A percentile compares a stretch with the other conserved stretches of the same genome.
Conservation (phyloP, 2,888 invertebrate genomes). For the Drosophila suboccidentalis region DNA sequence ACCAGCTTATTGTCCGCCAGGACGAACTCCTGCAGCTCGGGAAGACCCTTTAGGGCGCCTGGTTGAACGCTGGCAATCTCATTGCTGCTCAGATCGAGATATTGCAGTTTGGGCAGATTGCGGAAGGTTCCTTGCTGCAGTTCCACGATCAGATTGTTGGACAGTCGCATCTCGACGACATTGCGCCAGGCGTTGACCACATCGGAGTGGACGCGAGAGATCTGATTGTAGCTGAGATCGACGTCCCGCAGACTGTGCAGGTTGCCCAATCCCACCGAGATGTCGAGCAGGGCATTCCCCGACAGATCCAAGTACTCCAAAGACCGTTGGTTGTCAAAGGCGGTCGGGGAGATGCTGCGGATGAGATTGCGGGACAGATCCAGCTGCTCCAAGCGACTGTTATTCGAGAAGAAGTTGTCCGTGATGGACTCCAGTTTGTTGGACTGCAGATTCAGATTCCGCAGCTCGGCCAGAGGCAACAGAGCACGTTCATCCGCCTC, state of each 20-base stretch:
- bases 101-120: conserved; percentile 89
- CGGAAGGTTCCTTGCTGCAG: conserved; percentile 90
- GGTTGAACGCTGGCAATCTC: conserved; percentile 91
- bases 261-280: conserved; percentile 90
- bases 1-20: conserved; percentile 91
- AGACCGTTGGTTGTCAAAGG: conserved; percentile 88
- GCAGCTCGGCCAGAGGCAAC: conserved; percentile 88
- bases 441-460: conserved; percentile 91
- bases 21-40: conserved; percentile 89
- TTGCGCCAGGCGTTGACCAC: conserved; percentile 90
- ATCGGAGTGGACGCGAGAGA: conserved; percentile 90
- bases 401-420: conserved; percentile 89
- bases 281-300: conserved; percentile 90
- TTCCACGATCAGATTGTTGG: conserved; percentile 91
- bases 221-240: conserved; percentile 92
- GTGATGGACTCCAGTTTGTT: conserved; percentile 91
- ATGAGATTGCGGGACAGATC: conserved; percentile 92
- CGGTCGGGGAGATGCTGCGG: conserved; percentile 88
- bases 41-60: conserved; percentile 90
- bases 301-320: conserved; percentile 92
- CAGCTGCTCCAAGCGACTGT: conserved; percentile 88
- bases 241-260: conserved; percentile 90
- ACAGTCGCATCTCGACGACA: conserved; percentile 90
- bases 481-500: conserved; percentile 89
- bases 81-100: conserved; percentile 93